Evolutionary conservation across 2,113 vertebrate genomes (phyloP).

Genomic region (Entelurus aequoreus): DNA sequence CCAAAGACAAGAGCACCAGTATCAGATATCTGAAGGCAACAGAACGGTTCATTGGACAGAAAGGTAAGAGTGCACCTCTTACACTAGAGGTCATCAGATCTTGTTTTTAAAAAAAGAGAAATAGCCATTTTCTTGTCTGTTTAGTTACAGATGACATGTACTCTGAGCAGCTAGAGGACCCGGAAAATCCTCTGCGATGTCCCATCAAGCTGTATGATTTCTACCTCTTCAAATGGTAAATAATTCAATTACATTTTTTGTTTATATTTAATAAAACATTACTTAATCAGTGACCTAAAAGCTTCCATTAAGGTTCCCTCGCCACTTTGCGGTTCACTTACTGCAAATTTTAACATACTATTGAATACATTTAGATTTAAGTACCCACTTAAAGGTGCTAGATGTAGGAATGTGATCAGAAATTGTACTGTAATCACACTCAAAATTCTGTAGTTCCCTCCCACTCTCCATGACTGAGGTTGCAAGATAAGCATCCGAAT

Average conservation of each 20-base stretch:
- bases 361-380: no score
- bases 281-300: no score
- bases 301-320: no score
- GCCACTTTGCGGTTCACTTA: no score
- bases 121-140: not conserved
- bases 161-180: conserved; percentile 94
- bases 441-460: no score
- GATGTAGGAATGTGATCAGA: no score
- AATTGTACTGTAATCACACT: no score
- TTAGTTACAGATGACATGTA: conserved; percentile 99
- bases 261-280: no score
- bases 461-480: no score
- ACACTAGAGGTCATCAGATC: not conserved
- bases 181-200: conserved; percentile 94
- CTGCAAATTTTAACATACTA: no score
- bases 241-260: not conserved
- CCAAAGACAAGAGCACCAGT: conserved; percentile 98
- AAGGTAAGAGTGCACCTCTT: conserved; percentile 72
- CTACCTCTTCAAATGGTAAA: conserved; percentile 99
- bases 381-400: no score
- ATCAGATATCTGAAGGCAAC: conserved; percentile 93
- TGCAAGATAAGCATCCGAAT: no score
- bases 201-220: conserved; percentile 99
- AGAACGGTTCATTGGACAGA: conserved; percentile 90
- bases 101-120: not conserved